These are phyloP conservation scores for Oligia strigilis DNA, from an alignment of 2,888 invertebrate species.

Conservation along the genomic window DNA sequence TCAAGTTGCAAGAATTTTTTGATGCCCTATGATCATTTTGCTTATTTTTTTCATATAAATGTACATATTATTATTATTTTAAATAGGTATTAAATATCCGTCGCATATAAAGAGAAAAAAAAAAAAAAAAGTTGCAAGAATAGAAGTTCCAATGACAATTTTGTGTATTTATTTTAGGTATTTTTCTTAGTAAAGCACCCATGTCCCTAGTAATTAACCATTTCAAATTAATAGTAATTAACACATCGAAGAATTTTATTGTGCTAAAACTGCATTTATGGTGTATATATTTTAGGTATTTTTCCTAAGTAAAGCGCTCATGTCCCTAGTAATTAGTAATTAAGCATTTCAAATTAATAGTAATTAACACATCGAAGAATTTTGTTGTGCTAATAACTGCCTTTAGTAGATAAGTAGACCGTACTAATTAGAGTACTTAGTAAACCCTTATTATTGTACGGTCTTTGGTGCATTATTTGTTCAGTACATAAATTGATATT, in stretches of 20 bases:
- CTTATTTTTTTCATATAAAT: no score
- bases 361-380: constrained; percentile 39
- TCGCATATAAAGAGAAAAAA: background rate
- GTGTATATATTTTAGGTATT: background rate
- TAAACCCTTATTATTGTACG: constrained; percentile 18
- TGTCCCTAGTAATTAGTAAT: constrained; percentile 42
- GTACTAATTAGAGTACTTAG: constrained; percentile 32
- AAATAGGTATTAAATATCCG: no score
- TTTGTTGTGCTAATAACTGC: constrained; percentile 26
- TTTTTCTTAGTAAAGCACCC: no score
- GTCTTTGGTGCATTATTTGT: constrained; percentile 8
- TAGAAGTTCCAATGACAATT: background rate
- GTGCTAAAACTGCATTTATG: constrained; percentile 16
- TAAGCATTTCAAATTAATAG: constrained; percentile 33
- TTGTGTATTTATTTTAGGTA: background rate
- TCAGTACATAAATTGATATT: constrained; percentile 15
- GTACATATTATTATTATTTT: no score
- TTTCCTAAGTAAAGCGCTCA: background rate
- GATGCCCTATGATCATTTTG: no score
- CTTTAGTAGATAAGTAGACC: background rate
- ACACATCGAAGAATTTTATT: constrained; percentile 19
- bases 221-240: constrained; percentile 45
- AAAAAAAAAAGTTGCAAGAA: background rate
- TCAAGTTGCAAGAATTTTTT: background rate
- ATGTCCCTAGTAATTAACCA: constrained; percentile 31